A percentile compares a stretch with the other conserved stretches of the same genome.
Conservation (phyloP, 2,888 invertebrate species). For the Augiades crinisus region DNA sequence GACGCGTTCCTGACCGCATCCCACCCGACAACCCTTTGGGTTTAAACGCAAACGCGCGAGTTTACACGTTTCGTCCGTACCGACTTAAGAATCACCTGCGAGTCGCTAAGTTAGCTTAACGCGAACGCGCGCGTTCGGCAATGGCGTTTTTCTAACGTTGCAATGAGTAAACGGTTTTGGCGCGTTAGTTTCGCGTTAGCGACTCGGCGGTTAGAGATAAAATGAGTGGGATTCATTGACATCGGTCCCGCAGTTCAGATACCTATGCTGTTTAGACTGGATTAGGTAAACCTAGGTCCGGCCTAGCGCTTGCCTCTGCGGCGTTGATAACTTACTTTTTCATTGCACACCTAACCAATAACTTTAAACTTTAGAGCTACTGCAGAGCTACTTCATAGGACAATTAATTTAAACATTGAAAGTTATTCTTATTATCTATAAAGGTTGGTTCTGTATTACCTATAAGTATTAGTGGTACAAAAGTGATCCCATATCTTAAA, state of each 20-base stretch:
- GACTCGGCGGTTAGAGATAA: constrained; percentile 52
- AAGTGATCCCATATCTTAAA: no score
- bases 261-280: constrained; percentile 54
- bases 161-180: constrained; percentile 36
- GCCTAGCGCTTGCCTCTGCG: constrained; percentile 17
- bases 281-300: constrained; percentile 50
- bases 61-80: constrained; percentile 1
- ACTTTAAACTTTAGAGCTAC: constrained; percentile 1
- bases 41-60: constrained; percentile 22
- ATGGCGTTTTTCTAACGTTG: constrained; percentile 41
- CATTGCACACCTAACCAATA: constrained; percentile 9
- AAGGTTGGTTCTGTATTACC: no score
- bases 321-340: constrained; percentile 18
- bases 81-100: constrained; percentile 16
- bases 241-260: constrained; percentile 60
- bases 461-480: no score
- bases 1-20: constrained; percentile 43
- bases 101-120: constrained; percentile 34
- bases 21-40: constrained; percentile 37
- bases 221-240: constrained; percentile 69
- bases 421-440: no score
- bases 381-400: no score
- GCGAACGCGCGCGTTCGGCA: constrained; percentile 42
- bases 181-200: constrained; percentile 35
- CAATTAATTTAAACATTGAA: no score